A percentile compares a stretch with the other conserved stretches of the same genome.
These are phyloP conservation scores for Hydractinia echinata DNA, from an alignment of 30 jellyfish, hydroid and myxozoan species.

Conservation along the genomic window DNA sequence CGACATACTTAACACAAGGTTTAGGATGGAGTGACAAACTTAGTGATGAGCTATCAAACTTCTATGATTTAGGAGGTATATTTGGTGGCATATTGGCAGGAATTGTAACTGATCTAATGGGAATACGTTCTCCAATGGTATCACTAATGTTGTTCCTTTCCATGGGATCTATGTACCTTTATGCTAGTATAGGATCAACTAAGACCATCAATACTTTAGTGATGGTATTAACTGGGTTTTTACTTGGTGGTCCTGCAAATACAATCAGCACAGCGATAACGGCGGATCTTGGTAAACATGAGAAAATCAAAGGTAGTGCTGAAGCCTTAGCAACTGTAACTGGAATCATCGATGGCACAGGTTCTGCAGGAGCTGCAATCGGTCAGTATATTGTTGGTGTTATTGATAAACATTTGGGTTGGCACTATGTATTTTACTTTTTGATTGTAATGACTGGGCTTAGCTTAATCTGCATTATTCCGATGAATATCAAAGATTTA, in stretches of 20 bases:
- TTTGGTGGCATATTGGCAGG: constrained; percentile 91
- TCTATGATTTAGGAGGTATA: constrained; percentile 92
- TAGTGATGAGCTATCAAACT: constrained; percentile 84
- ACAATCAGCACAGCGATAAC: constrained; percentile 97
- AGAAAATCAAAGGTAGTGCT: constrained; percentile 53
- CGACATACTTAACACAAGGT: constrained; percentile 84
- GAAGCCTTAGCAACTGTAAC: constrained; percentile 96
- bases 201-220: constrained; percentile 57
- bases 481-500: constrained; percentile 66
- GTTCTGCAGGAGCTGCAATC: constrained; percentile 95
- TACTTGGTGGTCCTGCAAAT: constrained; percentile 98
- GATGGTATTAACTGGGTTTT: constrained; percentile 81
- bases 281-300: constrained; percentile 97
- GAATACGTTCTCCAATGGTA: constrained; percentile 78
- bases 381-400: constrained; percentile 87
- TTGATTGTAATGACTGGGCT: constrained; percentile 72
- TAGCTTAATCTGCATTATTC: constrained; percentile 66
- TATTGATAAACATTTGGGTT: constrained; percentile 63
- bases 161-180: constrained; percentile 66
- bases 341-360: constrained; percentile 98
- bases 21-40: constrained; percentile 79
- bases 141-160: constrained; percentile 59
- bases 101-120: constrained; percentile 60
- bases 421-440: constrained; percentile 89
- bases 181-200: constrained; percentile 56